Base-by-base conservation (phyloP, 2,113 vertebrate species). In the Chiloscyllium plagiosum region DNA sequence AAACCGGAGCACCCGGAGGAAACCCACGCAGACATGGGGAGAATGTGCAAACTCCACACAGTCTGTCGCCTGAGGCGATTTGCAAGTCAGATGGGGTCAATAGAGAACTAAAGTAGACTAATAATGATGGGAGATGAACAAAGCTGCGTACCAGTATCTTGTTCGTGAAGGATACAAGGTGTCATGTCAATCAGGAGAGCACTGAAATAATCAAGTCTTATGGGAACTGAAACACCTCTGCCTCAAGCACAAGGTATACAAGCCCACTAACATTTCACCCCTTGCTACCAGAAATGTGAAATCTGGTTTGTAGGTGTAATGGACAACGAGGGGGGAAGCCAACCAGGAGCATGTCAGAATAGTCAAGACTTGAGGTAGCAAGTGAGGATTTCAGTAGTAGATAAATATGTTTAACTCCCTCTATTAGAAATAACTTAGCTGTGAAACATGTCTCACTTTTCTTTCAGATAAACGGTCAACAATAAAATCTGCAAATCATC, bases 401-500 rank as follows among this genome's bases (percentile, higher is more conserved):
- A 33, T 76, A 8, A 76, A 10, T 8, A 29, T 33, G 19, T 7
- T 72, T 26, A 72, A 26, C 70, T 72, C 70, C 24, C 52, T 13
- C 29, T 15, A 29, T 90, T 90, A 29, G 8, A 52, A 50, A 33
- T 65, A 90, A 92, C n/a, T 65, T 66, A 92, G 19, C 5, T 83
- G 15, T 83, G 37, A 83, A 83, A 42, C 83, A 76, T 96, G 92
- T 86, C 50, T 13, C 26, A 72, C 8, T 95, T 95, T 33, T 37
- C 93, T 72, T 96, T 78, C 96, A 98, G 98, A 98, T 95, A 97
- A 97, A 90, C 97, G 97, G 69, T 22, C 96, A 0, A 90, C 96
- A 0, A 95, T 96, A 29, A 97, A 97, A 96, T 78, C 89, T 72
- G 37, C 96, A 0, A 97, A 96, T 50, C 98, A 98, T 96, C 98